Percentiles rank a stretch among this genome's conserved stretches.
phyloP scores from a whole-genome alignment of 1,140 invertebrate species.

The Drosophila busckii region DNA sequence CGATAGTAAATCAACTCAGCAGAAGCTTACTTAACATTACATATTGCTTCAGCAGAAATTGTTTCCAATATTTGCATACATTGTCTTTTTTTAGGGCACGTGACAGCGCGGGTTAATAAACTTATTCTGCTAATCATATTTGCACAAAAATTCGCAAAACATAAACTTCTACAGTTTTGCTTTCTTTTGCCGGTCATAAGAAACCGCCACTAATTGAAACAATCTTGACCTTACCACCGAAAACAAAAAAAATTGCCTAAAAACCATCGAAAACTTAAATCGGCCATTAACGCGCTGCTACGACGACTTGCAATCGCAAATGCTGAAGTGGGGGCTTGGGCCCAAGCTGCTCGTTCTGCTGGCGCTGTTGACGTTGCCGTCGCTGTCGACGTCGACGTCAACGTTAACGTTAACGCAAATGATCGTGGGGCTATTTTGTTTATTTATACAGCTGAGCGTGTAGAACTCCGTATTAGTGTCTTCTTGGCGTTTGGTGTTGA shows the following conservation, averaged over 20 bases:
- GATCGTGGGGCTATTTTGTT: constrained; percentile 66
- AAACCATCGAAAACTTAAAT: constrained; percentile 39
- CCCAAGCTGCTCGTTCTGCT: constrained; percentile 24
- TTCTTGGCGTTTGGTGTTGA: constrained; percentile 72
- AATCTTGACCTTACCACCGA: constrained; percentile 72
- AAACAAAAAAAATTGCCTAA: constrained; percentile 30
- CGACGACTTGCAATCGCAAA: constrained; percentile 13
- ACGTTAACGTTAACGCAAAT: constrained; percentile 34
- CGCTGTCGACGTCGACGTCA: constrained; percentile 23
- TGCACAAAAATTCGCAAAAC: constrained; percentile 23
- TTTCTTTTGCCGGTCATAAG: constrained; percentile 68
- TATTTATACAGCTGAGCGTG: constrained; percentile 73
- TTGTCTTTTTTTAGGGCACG: constrained; percentile 11
- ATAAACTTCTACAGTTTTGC: constrained; percentile 46
- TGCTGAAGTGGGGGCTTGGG: neutral
- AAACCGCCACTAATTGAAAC: constrained; percentile 51
- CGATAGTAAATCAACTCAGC: constrained; percentile 66
- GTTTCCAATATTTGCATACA: constrained; percentile 7
- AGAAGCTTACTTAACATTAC: constrained; percentile 45
- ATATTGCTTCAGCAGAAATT: constrained; percentile 19
- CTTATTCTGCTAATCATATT: constrained; percentile 43
- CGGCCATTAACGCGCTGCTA: constrained; percentile 55
- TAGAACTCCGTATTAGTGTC: constrained; percentile 77
- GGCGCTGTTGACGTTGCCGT: constrained; percentile 12
- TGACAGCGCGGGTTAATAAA: constrained; percentile 60